A percentile compares a stretch with the other conserved stretches of the same genome.
Conservation (phyloP, 2,113 vertebrate species). For the Nannobrachium achirus region DNA sequence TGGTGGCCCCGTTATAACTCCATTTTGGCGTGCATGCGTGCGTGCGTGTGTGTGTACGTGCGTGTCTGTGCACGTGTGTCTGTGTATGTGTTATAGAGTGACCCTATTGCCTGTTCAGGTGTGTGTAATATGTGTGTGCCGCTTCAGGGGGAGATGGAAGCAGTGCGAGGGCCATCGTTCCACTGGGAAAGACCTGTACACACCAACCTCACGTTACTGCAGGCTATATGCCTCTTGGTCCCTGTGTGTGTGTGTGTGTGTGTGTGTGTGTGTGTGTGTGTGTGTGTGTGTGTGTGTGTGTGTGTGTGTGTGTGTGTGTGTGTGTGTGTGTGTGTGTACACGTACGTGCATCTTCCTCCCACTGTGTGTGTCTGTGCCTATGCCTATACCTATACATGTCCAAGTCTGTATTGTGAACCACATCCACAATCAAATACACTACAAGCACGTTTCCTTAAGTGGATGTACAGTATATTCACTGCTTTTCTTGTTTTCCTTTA, state of each 20-base stretch:
- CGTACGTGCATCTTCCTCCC: background rate
- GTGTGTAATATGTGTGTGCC: conserved; percentile 50
- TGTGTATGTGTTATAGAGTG: conserved; percentile 23
- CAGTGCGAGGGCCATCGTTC: conserved; percentile 29
- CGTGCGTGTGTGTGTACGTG: conserved; percentile 22
- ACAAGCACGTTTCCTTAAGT: too few relatives aligned
- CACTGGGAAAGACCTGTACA: conserved; percentile 22
- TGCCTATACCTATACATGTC: too few relatives aligned
- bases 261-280: background rate
- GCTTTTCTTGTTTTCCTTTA: too few relatives aligned
- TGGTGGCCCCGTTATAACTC: too few relatives aligned
- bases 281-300: background rate
- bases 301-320: background rate
- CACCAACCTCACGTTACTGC: conserved; percentile 29
- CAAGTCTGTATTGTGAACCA: too few relatives aligned
- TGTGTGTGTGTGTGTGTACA: background rate
- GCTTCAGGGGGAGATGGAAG: conserved; percentile 44
- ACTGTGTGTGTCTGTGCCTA: too few relatives aligned
- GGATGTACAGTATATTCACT: too few relatives aligned
- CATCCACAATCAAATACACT: too few relatives aligned
- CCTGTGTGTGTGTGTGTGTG: background rate
- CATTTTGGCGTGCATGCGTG: background rate
- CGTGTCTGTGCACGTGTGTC: background rate
- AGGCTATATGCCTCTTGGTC: conserved; percentile 33
- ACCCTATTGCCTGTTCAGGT: conserved; percentile 55